These are phyloP conservation scores for Drosophila littoralis DNA, from an alignment of 1,140 invertebrate genomes.

Conservation along the genomic window DNA sequence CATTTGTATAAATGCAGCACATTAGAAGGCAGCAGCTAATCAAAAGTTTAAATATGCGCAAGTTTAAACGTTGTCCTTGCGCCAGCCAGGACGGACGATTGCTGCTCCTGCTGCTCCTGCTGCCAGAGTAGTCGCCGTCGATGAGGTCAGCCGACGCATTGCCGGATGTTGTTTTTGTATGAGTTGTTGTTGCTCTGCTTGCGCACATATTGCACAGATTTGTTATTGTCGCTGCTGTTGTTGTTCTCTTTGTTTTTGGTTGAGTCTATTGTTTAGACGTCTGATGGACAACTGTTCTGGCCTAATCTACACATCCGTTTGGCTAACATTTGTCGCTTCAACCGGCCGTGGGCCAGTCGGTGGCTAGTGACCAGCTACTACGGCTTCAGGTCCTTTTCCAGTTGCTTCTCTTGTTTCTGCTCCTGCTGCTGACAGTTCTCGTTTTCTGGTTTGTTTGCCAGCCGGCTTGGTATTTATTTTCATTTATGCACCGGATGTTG, in stretches of 20 bases:
- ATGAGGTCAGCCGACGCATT: slow-evolving; percentile 73
- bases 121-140: slow-evolving; percentile 14
- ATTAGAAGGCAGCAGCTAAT: slow-evolving; percentile 75
- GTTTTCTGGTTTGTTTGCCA: slow-evolving; percentile 39
- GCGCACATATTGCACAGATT: slow-evolving; percentile 67
- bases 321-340: slow-evolving; percentile 71
- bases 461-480: slow-evolving; percentile 65
- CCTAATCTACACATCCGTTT: slow-evolving; percentile 79
- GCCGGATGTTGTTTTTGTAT: slow-evolving; percentile 56
- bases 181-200: slow-evolving; percentile 36
- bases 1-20: slow-evolving; percentile 73
- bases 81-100: slow-evolving; percentile 39
- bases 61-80: slow-evolving; percentile 69
- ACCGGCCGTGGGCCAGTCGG: slow-evolving; percentile 30
- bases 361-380: slow-evolving; percentile 1
- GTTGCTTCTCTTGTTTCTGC: not conserved
- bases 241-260: slow-evolving; percentile 17
- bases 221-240: slow-evolving; percentile 53
- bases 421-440: slow-evolving; percentile 63
- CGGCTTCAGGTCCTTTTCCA: slow-evolving; percentile 1
- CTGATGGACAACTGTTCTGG: slow-evolving; percentile 58
- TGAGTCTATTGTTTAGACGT: slow-evolving; percentile 72
- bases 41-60: slow-evolving; percentile 83
- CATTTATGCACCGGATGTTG: slow-evolving; percentile 80
- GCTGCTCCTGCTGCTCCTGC: slow-evolving; percentile 1